Base-by-base conservation (phyloP, 2,797 vertebrate species). In the Hylomyscus alleni region DNA sequence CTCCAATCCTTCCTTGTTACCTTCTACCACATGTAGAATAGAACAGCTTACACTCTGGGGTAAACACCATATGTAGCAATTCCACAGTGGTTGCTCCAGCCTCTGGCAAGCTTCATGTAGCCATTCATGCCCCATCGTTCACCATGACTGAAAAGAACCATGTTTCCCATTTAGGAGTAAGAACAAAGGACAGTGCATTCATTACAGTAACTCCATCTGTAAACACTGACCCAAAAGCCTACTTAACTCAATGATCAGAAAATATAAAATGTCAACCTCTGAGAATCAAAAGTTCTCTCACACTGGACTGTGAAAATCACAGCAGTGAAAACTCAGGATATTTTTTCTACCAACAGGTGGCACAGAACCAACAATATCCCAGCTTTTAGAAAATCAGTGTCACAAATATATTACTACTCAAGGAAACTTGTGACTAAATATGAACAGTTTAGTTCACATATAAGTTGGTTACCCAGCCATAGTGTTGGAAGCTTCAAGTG, bases 51-150 rank as follows among this genome's bases (percentile, higher is more conserved):
- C 80, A 99, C 99, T 0, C 99, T 98, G 15, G 99, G 83, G 19
- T n/a, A 86, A 12, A 86, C 1, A 31, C 44, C 83, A 52, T 50
- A 69, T 52, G 6, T 52, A 86, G 62, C 44, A 15, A 86, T 99
- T 19, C 99, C 99, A 95, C 99, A 99, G 98, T 99, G 99, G 98
- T 99, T 99, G 91, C 99, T 98, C 47, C 89, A 90, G 98, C 99
- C 99, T 97, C 99, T 99, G n/a, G 99, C 99, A 99, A 99, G 99
- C 94, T 98, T 98, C 98, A 99, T 98, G 97, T 99, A 99, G 86
- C 99, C 99, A 87, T 99, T 96, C 94, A 99, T 90, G 3, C 99
- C 99, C 99, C 99, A 99, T 0, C 95, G 98, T 24, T 99, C 98
- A 96, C 99, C 98, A 99, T 99, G 99, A 98, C 99, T 99, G 98